Evolutionary conservation across 2,888 invertebrate genomes (phyloP), one percentile per base, ranked within the genome.

Genomic region (Macrostomum cliftonense): DNA sequence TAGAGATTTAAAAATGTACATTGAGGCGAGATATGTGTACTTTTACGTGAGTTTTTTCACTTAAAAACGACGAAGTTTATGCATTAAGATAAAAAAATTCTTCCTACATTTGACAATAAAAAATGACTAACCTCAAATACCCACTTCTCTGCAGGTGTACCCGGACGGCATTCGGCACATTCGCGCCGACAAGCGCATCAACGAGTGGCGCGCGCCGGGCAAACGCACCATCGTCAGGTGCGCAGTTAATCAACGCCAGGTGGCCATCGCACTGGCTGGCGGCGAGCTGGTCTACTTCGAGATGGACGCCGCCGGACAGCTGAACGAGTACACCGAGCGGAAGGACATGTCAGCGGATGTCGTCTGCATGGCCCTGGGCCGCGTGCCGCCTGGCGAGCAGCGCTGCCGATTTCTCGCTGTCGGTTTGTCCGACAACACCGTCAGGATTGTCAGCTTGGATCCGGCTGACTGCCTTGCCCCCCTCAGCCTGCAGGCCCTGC

Each of bases 121-220:
- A n/a, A n/a, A n/a, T n/a, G n/a, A n/a, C n/a, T n/a, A n/a, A n/a
- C n/a, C n/a, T n/a, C n/a, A n/a, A n/a, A n/a, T n/a, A n/a, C n/a
- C n/a, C n/a, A n/a, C n/a, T n/a, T 28, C 28, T 9, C 28, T 64
- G 42, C 61, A 82, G 80, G 79, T 95, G 13, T 97, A 97, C 71
- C 93, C 95, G 0, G 93, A 93, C 67, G 97, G 97, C 47, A 95
- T 97, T 63, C 79, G 95, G 54, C 97, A 97, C 67, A 99, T 99
- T 63, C 79, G 93, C 50, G 83, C 93, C 0, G 95, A 97, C 70
- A 89, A 91, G 67, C 79, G 95, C 70, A 91, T 97, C 2, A 95
- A 95, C 62, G 95, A 97, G 70, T 99, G 97, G 97, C 89, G 93
- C 68, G 87, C 89, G 0, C 93, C 93, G 0, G 91, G 89, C 19